These are phyloP conservation scores for Cepaea hortensis DNA, from an alignment of 2,888 invertebrate species.

Conservation along the genomic window DNA sequence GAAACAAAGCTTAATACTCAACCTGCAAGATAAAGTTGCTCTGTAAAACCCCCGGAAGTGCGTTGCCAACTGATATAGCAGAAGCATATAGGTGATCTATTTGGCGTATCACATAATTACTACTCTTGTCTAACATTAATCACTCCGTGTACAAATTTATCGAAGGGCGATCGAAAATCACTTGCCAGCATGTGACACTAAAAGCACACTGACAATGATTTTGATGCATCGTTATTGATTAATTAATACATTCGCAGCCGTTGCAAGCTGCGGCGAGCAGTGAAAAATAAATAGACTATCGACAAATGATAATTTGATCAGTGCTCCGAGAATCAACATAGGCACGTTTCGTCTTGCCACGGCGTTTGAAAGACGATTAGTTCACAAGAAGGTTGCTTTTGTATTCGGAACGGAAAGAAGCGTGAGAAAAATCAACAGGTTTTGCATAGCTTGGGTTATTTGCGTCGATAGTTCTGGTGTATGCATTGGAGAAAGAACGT, in stretches of 20 bases:
- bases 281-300: constrained; percentile 30
- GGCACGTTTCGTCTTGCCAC: constrained; percentile 4
- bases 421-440: not conserved
- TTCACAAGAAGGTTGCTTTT: not conserved
- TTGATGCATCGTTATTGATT: constrained; percentile 24
- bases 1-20: too few relatives aligned
- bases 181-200: constrained; percentile 13
- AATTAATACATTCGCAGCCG: not conserved
- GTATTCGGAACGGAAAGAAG: not conserved
- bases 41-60: too few relatives aligned
- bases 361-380: not conserved
- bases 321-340: constrained; percentile 19
- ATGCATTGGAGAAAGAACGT: not conserved
- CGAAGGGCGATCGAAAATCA: too few relatives aligned
- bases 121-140: too few relatives aligned
- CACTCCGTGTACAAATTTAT: too few relatives aligned
- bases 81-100: too few relatives aligned
- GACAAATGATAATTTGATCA: constrained; percentile 24
- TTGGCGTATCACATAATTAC: too few relatives aligned
- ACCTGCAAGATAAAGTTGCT: too few relatives aligned
- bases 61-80: too few relatives aligned
- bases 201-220: constrained; percentile 27
- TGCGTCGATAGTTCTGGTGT: not conserved
- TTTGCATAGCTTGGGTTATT: not conserved
- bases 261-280: constrained; percentile 6